Evolutionary conservation across 2,888 invertebrate genomes (phyloP).

Genomic region (Sussaba pulchella): DNA sequence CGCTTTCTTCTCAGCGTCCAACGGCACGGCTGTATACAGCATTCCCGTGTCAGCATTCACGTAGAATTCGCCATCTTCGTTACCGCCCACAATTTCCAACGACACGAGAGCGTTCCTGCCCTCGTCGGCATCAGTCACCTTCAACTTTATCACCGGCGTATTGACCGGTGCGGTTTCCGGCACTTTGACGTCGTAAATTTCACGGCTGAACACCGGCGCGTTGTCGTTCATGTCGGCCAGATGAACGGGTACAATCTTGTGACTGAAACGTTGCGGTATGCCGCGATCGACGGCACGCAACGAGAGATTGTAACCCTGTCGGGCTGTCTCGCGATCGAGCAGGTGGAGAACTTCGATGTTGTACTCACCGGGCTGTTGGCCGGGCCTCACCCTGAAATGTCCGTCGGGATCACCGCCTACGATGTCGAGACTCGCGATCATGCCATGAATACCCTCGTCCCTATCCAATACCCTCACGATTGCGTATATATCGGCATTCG

Average conservation of each 20-base stretch:
- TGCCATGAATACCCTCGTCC: slow-evolving; percentile 94
- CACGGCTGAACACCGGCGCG: slow-evolving; percentile 94
- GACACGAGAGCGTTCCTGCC: slow-evolving; percentile 94
- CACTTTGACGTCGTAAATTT: slow-evolving; percentile 94
- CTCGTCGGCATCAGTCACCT: slow-evolving; percentile 93
- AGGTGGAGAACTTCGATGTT: slow-evolving; percentile 92
- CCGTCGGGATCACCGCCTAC: slow-evolving; percentile 96
- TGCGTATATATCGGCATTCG: slow-evolving; percentile 94
- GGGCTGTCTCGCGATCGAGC: slow-evolving; percentile 91
- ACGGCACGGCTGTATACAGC: slow-evolving; percentile 91
- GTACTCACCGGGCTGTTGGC: slow-evolving; percentile 87
- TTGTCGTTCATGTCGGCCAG: slow-evolving; percentile 94
- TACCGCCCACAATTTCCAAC: slow-evolving; percentile 96
- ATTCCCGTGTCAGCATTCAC: slow-evolving; percentile 96
- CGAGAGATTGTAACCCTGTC: slow-evolving; percentile 94
- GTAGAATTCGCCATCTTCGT: slow-evolving; percentile 94
- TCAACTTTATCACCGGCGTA: slow-evolving; percentile 94
- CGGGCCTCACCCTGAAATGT: slow-evolving; percentile 91
- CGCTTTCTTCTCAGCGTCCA: slow-evolving; percentile 94
- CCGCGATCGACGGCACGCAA: slow-evolving; percentile 94
- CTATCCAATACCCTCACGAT: slow-evolving; percentile 94
- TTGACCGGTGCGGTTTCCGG: slow-evolving; percentile 95
- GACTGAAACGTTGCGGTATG: slow-evolving; percentile 90
- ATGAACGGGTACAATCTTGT: slow-evolving; percentile 92
- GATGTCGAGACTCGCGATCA: slow-evolving; percentile 92